Percentiles rank a stretch among this genome's conserved stretches.
Conservation (phyloP, 2,113 vertebrate species). For the Sialia sialis region DNA sequence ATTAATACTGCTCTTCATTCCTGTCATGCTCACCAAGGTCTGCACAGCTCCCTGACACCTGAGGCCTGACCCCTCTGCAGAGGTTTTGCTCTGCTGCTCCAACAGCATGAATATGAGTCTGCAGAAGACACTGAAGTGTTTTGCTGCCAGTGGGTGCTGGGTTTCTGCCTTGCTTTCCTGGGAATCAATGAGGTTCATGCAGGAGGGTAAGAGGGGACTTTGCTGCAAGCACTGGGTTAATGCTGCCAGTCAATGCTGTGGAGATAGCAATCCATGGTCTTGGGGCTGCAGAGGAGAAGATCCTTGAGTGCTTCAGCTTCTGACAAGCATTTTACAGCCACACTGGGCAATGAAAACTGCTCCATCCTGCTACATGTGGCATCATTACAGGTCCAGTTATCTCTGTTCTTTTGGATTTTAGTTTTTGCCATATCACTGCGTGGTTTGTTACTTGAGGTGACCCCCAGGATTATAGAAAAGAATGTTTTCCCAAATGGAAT, state of each 20-base stretch:
- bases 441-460: background rate
- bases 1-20: background rate
- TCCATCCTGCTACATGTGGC: background rate
- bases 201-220: background rate
- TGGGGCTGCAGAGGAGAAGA: background rate
- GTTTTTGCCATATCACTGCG: background rate
- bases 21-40: background rate
- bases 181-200: background rate
- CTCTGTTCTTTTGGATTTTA: background rate
- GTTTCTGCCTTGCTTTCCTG: constrained; percentile 35
- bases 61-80: background rate
- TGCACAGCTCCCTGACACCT: background rate
- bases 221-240: background rate
- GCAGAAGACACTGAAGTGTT: background rate
- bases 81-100: background rate
- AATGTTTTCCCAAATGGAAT: background rate
- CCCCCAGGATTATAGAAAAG: background rate
- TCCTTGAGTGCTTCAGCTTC: background rate
- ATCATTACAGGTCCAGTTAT: background rate
- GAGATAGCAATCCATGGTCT: background rate
- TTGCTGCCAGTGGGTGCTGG: background rate
- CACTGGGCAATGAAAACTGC: background rate
- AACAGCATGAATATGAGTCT: background rate
- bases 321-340: background rate
- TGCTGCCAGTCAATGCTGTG: background rate